phyloP scores from a whole-genome alignment of 2,797 vertebrate species.

The Gambelia wislizenii region DNA sequence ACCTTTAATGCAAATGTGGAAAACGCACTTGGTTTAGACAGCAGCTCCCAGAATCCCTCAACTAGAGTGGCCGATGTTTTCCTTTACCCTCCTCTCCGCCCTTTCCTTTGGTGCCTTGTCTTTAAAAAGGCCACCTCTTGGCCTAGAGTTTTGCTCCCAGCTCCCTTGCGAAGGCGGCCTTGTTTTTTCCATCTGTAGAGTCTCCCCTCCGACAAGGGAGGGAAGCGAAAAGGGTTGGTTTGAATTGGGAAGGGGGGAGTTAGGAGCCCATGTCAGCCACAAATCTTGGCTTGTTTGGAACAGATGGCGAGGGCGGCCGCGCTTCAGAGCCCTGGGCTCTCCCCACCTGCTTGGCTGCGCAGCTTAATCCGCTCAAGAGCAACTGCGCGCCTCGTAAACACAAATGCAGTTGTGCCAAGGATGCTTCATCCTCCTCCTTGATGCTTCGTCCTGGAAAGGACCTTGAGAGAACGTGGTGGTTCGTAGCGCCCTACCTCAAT shows the following conservation, averaged over 20 bases:
- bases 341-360: conserved; percentile 69
- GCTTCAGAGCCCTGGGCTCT: conserved; percentile 68
- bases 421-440: not conserved
- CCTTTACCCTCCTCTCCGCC: too few relatives aligned
- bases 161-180: too few relatives aligned
- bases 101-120: too few relatives aligned
- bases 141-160: too few relatives aligned
- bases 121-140: not conserved
- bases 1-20: too few relatives aligned
- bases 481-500: too few relatives aligned
- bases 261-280: conserved; percentile 63
- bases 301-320: conserved; percentile 74
- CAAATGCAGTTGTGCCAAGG: not conserved
- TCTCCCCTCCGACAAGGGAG: not conserved
- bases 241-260: not conserved
- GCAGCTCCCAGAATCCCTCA: too few relatives aligned
- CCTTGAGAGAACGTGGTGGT: too few relatives aligned
- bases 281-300: conserved; percentile 78
- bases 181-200: not conserved
- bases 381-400: conserved; percentile 12
- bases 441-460: too few relatives aligned
- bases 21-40: too few relatives aligned
- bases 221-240: too few relatives aligned
- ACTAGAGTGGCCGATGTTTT: too few relatives aligned
- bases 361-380: conserved; percentile 64